Conservation (phyloP, 2,113 vertebrate species). For the Butorides virescens region DNA sequence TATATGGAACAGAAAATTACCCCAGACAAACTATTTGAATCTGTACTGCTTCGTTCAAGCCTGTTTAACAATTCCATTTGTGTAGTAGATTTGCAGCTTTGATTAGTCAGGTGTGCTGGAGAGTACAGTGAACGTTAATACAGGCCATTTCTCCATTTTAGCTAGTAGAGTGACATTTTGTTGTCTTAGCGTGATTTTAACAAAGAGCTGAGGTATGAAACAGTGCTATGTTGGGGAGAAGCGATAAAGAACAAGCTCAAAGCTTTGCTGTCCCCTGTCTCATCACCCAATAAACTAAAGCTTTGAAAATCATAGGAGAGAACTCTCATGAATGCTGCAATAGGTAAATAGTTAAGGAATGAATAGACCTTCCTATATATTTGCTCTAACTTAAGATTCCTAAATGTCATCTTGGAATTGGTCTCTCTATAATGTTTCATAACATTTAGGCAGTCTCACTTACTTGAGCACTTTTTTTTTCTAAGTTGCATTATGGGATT, state of each 20-base stretch:
- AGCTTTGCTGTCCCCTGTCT: constrained; percentile 38
- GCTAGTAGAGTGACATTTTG: background rate
- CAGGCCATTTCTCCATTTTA: background rate
- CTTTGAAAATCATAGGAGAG: constrained; percentile 7
- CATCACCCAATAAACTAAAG: background rate
- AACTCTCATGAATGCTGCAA: constrained; percentile 19
- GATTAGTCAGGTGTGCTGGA: constrained; percentile 5
- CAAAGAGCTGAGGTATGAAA: background rate
- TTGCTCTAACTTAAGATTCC: constrained; percentile 40
- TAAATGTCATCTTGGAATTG: constrained; percentile 14
- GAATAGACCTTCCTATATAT: background rate
- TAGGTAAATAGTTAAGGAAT: constrained; percentile 22
- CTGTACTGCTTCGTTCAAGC: constrained; percentile 25
- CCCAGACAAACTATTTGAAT: background rate
- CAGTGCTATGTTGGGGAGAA: background rate
- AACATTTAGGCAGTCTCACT: constrained; percentile 59
- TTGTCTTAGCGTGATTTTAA: background rate
- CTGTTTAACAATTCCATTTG: constrained; percentile 28
- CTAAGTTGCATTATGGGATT: constrained; percentile 60
- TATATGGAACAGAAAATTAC: constrained; percentile 17
- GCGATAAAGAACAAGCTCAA: background rate
- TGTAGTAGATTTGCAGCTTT: constrained; percentile 33
- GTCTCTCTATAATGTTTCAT: background rate
- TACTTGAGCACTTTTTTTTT: constrained; percentile 60
- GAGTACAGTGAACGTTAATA: background rate